Evolutionary conservation across 2,888 invertebrate genomes (phyloP), one percentile per base, ranked within the genome.

Genomic region (Arge pagana): DNA sequence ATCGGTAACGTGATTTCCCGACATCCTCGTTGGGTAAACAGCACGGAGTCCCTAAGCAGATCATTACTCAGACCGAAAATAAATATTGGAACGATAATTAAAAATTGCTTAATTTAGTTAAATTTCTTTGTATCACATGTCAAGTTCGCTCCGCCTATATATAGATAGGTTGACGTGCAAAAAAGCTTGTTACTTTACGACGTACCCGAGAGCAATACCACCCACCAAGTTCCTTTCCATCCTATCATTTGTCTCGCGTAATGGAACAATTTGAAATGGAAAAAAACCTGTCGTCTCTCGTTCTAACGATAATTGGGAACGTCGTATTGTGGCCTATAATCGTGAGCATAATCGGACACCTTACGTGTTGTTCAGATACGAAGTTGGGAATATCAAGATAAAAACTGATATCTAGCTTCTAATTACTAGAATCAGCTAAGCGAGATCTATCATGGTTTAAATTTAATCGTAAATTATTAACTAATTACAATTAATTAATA

Each of bases 391-490:
- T 39, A 11, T 13, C 4, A 39, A 16, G 13, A 11, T 19, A 21
- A 23, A 23, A 23, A 39, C 16, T 39, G 7, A 39, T 26, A 28
- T 15, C 48, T 57, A 60, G 45, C 52, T 48, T 39, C 43, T 53
- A 53, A 50, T 48, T 45, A 35, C 31, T 37, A 37, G 50, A 54
- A 58, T 55, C 52, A 54, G 36, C 60, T 55, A 57, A 49, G 35
- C 52, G 59, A 60, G 59, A 60, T 60, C 57, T 59, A 57, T 56
- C 59, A 51, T 52, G 53, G 48, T 19, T 39, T 53, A 48, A 45
- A 36, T 39, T 53, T 54, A 40, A 54, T 54, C 19, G 31, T 43
- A 21, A 37, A 41, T 55, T 55, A 58, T 57, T 54, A 57, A 26
- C 40, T 55, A 26, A 55, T 54, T 58, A 59, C 50, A 55, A 45